Evolutionary conservation across 2,797 vertebrate genomes (phyloP).

Genomic region (Otus scops): DNA sequence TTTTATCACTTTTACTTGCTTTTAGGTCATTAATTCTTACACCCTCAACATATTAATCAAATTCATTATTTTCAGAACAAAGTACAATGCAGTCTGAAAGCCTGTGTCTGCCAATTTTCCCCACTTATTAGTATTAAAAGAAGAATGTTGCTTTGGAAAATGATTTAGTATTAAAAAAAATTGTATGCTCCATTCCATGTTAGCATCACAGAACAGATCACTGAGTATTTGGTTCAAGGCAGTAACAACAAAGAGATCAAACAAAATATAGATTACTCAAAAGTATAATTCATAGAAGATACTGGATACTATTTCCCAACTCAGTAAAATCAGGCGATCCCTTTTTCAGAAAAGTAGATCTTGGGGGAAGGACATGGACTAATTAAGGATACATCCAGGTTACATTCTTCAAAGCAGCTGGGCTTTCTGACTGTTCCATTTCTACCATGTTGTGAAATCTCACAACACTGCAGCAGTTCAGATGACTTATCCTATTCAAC

Average conservation of each 20-base stretch:
- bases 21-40: not conserved
- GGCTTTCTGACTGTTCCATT: not conserved
- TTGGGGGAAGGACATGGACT: constrained; percentile 20
- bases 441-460: constrained; percentile 37
- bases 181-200: not conserved
- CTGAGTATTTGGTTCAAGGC: not conserved
- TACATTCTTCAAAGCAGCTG: constrained; percentile 34
- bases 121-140: not conserved
- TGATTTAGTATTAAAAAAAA: not conserved
- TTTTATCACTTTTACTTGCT: not conserved
- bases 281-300: not conserved
- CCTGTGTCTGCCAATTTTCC: not conserved
- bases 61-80: not conserved
- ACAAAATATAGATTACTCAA: not conserved
- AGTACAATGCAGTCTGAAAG: not conserved
- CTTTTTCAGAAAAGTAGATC: not conserved
- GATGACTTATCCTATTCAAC: not conserved
- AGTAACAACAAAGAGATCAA: not conserved
- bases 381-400: constrained; percentile 21
- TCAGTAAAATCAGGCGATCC: not conserved
- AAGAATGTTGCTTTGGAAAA: not conserved
- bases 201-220: not conserved
- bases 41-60: not conserved
- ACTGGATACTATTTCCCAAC: not conserved
- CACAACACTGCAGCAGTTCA: constrained; percentile 6